Conservation (phyloP, 2,888 invertebrate species). For the Protodeltote pygarga region DNA sequence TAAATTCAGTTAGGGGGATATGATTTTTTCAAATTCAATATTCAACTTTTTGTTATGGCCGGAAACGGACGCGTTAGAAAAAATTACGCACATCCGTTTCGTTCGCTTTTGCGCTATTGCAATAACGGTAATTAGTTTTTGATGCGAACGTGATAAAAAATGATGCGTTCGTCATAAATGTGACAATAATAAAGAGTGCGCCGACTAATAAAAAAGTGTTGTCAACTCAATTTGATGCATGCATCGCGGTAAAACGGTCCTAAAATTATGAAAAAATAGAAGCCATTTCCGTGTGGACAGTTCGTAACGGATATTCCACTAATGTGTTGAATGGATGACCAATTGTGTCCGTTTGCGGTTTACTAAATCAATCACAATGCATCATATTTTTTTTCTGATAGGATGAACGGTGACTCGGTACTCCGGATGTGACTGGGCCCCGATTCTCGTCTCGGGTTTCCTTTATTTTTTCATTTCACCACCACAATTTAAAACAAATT, state of each 20-base stretch:
- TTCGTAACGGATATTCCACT: constrained; percentile 14
- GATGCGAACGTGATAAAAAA: constrained; percentile 59
- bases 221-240: constrained; percentile 39
- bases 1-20: constrained; percentile 85
- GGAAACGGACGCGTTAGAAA: constrained; percentile 83
- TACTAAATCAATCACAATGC: constrained; percentile 66
- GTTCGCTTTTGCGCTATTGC: constrained; percentile 71
- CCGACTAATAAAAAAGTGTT: constrained; percentile 50
- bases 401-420: constrained; percentile 50
- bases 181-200: constrained; percentile 62
- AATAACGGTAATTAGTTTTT: constrained; percentile 77
- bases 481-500: constrained; percentile 78
- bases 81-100: constrained; percentile 81
- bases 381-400: constrained; percentile 46
- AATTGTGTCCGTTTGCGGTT: constrained; percentile 67
- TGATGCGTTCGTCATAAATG: constrained; percentile 58
- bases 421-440: constrained; percentile 73
- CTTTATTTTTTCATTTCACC: constrained; percentile 61
- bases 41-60: constrained; percentile 66
- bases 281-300: constrained; percentile 18
- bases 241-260: not conserved
- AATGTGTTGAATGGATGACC: constrained; percentile 55
- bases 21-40: constrained; percentile 79
- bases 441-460: constrained; percentile 49
- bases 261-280: not conserved